Evolutionary conservation across 2,888 invertebrate genomes (phyloP), one percentile per base, ranked within the genome.

Genomic region (Phortica okadai): DNA sequence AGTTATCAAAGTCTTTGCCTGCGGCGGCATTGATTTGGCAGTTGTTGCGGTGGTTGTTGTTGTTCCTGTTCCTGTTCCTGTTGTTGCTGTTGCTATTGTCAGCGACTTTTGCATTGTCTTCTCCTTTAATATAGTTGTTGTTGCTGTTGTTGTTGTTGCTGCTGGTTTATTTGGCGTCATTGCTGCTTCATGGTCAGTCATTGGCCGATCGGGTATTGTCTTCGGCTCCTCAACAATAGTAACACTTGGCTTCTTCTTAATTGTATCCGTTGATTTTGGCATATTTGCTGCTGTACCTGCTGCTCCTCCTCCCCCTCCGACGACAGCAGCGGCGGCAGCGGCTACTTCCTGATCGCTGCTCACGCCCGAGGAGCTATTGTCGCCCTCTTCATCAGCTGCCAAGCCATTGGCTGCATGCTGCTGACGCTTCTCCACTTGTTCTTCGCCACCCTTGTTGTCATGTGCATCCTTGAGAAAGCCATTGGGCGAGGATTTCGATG

Each of bases 351-450:
- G 97, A 92, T 97, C 97, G 72, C 96, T 96, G 81, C 96, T 96
- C 0, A 97, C 97, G 33, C 97, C 97, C 42, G 96, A 96, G 6
- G 97, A 96, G 81, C 97, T 96, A 92, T 97, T 97, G 91, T 97
- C 97, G 72, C 96, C 96, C 75, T 89, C 89, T 25, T 80, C 76
- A 14, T 10, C 76, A 11, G 59, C 69, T 10, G 50, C 44, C 3
- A 56, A 76, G 2, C 69, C 74, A 50, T 84, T 81, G 7, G 76
- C 78, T 1, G 58, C 77, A 11, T 77, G 59, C 10, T 14, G 64
- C 11, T 73, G 41, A 50, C 69, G 45, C 25, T 44, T 69, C 21
- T 72, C 44, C 76, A 77, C 25, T 79, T 80, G 41, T 50, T 73
- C n/a, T 73, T 80, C 25, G 81, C 45, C 25, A 81, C 45, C 77